Percentiles rank a stretch among this genome's conserved stretches.
Conservation (phyloP, 2,113 vertebrate genomes). For the Hiodon tergisus region DNA sequence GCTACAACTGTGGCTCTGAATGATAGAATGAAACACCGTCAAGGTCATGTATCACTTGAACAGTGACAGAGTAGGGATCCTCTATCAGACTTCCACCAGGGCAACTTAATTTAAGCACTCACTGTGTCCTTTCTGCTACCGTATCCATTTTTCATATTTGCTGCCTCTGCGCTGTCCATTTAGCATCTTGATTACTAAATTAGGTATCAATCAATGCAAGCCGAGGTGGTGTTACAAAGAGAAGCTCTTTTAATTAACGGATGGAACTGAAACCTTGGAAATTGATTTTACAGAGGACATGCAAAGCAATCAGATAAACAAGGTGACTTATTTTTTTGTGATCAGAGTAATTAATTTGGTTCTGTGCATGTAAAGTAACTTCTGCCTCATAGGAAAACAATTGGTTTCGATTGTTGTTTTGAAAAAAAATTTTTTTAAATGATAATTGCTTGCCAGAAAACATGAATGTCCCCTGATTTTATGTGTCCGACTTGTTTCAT, state of each 20-base stretch:
- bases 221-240: slow-evolving; percentile 28
- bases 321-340: slow-evolving; percentile 41
- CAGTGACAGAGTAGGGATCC: slow-evolving; percentile 20
- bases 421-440: not conserved
- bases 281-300: slow-evolving; percentile 46
- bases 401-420: slow-evolving; percentile 1
- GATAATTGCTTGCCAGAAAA: not conserved
- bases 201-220: slow-evolving; percentile 42
- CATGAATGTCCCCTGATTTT: too few species aligned
- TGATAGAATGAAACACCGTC: not conserved
- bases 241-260: slow-evolving; percentile 42
- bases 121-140: slow-evolving; percentile 15
- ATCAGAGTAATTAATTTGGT: slow-evolving; percentile 32
- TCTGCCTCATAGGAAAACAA: not conserved
- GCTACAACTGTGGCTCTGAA: not conserved
- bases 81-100: slow-evolving; percentile 18
- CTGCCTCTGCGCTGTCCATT: slow-evolving; percentile 10
- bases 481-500: too few species aligned
- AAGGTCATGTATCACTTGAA: slow-evolving; percentile 26
- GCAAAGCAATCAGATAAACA: slow-evolving; percentile 46
- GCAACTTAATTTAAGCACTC: slow-evolving; percentile 33
- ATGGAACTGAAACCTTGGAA: slow-evolving; percentile 46
- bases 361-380: not conserved
- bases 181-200: slow-evolving; percentile 32
- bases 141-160: slow-evolving; percentile 28